Conservation (phyloP, 2,797 vertebrate genomes). For the Picus viridis region DNA sequence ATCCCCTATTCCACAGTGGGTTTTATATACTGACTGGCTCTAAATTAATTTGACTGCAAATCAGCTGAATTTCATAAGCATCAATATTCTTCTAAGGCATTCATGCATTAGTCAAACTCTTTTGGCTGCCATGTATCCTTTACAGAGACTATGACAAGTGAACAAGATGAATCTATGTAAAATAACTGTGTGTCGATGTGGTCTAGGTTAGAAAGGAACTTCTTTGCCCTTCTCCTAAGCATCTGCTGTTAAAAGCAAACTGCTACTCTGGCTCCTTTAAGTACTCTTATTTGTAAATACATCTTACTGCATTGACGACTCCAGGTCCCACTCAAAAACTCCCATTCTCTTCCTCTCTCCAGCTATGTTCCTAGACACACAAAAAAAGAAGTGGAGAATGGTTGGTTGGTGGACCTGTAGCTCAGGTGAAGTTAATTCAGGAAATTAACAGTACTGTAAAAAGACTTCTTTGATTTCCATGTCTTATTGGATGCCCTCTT, state of each 20-base stretch:
- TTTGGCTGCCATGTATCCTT: background rate
- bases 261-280: background rate
- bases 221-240: background rate
- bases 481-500: background rate
- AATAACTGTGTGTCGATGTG: background rate
- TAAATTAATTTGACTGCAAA: background rate
- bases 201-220: background rate
- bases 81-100: background rate
- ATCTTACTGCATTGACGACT: background rate
- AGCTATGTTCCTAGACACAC: background rate
- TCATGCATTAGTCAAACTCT: background rate
- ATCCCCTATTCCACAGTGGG: background rate
- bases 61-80: background rate
- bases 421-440: background rate
- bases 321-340: background rate
- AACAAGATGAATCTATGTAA: background rate
- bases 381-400: too few species aligned
- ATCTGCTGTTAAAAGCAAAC: background rate
- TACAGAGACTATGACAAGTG: background rate
- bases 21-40: background rate
- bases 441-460: background rate
- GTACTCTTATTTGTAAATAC: background rate
- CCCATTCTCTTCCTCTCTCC: background rate
- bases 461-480: background rate
- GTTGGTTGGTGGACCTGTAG: background rate